phyloP scores from a whole-genome alignment of 2,113 vertebrate genomes.

The Brachyistius frenatus region DNA sequence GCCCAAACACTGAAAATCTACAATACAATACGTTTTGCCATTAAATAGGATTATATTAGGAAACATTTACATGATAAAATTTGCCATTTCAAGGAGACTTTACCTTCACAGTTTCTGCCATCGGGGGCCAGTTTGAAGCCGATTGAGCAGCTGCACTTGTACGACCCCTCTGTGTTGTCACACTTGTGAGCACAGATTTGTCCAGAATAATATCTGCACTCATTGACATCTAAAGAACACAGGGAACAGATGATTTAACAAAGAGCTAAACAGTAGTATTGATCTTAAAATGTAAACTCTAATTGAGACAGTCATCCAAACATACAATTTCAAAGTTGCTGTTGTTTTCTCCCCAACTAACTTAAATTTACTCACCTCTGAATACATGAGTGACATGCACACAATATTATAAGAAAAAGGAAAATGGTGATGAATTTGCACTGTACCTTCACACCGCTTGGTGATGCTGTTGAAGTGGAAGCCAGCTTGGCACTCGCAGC shows the following conservation, averaged over 20 bases:
- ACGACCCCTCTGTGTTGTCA: constrained; percentile 92
- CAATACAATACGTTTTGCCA: too few relatives aligned
- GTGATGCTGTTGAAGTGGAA: constrained; percentile 90
- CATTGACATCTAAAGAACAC: constrained; percentile 88
- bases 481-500: constrained; percentile 90
- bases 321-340: too few relatives aligned
- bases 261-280: too few relatives aligned
- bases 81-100: not conserved
- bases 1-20: too few relatives aligned
- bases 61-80: not conserved
- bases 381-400: not conserved
- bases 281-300: too few relatives aligned
- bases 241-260: not conserved
- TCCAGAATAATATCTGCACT: constrained; percentile 90
- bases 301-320: too few relatives aligned
- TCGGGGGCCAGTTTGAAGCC: constrained; percentile 91
- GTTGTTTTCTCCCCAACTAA: too few relatives aligned
- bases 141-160: constrained; percentile 89
- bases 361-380: too few relatives aligned
- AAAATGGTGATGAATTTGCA: not conserved
- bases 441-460: constrained; percentile 88
- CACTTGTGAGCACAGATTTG: constrained; percentile 94
- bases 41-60: too few relatives aligned
- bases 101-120: constrained; percentile 91
- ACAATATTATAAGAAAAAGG: too few relatives aligned